phyloP scores from a whole-genome alignment of 2,797 vertebrate genomes.

The Danio kyathit region DNA sequence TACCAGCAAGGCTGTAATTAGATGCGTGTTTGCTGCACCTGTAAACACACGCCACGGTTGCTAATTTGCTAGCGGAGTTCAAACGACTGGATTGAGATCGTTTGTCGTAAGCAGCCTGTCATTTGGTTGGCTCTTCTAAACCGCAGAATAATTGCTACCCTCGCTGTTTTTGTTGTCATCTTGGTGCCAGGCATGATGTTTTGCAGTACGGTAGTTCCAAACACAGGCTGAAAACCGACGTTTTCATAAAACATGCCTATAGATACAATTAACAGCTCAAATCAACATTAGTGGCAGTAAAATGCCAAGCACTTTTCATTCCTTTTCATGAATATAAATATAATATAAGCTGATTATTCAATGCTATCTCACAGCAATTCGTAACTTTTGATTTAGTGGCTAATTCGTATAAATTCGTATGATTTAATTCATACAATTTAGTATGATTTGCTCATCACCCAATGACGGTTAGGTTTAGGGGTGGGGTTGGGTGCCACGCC shows the following conservation, averaged over 20 bases:
- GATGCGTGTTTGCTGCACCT: slow-evolving; percentile 44
- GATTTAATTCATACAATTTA: too few species aligned
- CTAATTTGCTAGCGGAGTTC: slow-evolving; percentile 63
- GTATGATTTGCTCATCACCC: too few species aligned
- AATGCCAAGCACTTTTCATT: not conserved
- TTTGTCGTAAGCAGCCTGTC: slow-evolving; percentile 11
- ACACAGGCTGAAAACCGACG: too few species aligned
- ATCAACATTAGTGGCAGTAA: not conserved
- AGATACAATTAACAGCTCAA: not conserved
- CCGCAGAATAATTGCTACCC: slow-evolving; percentile 21
- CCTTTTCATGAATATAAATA: not conserved
- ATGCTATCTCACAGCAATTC: too few species aligned
- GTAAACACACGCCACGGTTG: slow-evolving; percentile 45
- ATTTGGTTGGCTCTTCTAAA: slow-evolving; percentile 28
- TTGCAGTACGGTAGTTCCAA: not conserved
- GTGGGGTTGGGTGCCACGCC: too few species aligned
- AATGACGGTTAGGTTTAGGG: too few species aligned
- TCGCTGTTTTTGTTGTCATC: slow-evolving; percentile 10
- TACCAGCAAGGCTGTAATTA: slow-evolving; percentile 59
- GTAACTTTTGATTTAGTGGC: too few species aligned
- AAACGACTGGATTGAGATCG: slow-evolving; percentile 32
- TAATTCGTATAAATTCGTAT: too few species aligned
- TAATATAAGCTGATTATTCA: not conserved
- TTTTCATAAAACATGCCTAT: not conserved
- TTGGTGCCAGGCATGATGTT: not conserved